Percentiles rank a stretch among this genome's conserved stretches.
Evolutionary conservation across 2,888 invertebrate species (phyloP).

Genomic region (Pomacea canaliculata): DNA sequence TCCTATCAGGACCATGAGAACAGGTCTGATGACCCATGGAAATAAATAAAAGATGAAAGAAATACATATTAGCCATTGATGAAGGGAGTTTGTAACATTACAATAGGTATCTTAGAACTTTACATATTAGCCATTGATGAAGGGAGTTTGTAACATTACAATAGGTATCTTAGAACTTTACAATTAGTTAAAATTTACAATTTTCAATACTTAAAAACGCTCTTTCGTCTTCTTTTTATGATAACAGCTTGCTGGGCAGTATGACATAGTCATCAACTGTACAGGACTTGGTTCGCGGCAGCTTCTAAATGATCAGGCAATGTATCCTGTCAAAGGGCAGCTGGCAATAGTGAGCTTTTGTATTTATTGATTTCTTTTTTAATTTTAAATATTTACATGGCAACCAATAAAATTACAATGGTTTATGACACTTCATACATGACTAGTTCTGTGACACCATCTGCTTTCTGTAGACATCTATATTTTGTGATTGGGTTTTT

Average conservation of each 20-base stretch:
- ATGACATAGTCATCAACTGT: constrained; percentile 71
- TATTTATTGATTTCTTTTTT: not conserved
- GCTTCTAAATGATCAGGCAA: constrained; percentile 67
- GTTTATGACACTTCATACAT: too few relatives aligned
- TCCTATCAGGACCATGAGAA: too few relatives aligned
- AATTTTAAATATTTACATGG: too few relatives aligned
- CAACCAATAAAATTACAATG: too few relatives aligned
- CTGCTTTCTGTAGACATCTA: too few relatives aligned
- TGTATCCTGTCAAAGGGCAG: constrained; percentile 69
- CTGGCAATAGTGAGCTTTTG: constrained; percentile 44
- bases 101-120: not conserved
- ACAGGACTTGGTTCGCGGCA: constrained; percentile 68
- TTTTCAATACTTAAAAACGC: not conserved
- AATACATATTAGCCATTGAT: not conserved
- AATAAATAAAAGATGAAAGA: not conserved
- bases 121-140: not conserved
- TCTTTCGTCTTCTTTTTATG: not conserved
- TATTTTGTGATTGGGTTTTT: not conserved
- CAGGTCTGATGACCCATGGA: not conserved
- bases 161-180: not conserved
- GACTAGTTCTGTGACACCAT: too few relatives aligned
- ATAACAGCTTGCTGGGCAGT: constrained; percentile 65
- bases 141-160: not conserved
- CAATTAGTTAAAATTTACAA: not conserved
- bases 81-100: not conserved